These are phyloP conservation scores for Drosophila paranaensis DNA, from an alignment of 2,888 invertebrate species.

Conservation along the genomic window DNA sequence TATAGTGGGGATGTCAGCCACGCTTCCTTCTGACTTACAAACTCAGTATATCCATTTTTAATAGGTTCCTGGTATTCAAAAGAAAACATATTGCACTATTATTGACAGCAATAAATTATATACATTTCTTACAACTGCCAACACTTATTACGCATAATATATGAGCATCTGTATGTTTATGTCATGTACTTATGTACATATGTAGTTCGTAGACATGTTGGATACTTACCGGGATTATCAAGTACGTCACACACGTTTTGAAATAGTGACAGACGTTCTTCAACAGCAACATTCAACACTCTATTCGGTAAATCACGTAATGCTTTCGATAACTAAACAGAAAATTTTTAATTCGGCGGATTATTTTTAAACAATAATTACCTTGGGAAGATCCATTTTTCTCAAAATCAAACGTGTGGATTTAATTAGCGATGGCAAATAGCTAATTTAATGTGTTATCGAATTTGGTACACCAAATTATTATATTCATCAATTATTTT, in stretches of 20 bases:
- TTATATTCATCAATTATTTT: neutral
- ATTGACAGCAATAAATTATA: too few species aligned
- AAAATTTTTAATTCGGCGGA: neutral
- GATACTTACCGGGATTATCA: slow-evolving; percentile 89
- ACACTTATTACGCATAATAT: neutral
- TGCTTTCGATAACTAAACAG: slow-evolving; percentile 83
- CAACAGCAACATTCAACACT: slow-evolving; percentile 78
- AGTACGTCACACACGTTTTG: slow-evolving; percentile 86
- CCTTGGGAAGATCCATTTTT: slow-evolving; percentile 55
- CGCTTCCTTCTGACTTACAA: too few species aligned
- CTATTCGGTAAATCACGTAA: slow-evolving; percentile 84
- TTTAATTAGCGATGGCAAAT: slow-evolving; percentile 9
- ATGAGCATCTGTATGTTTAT: neutral
- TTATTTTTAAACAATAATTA: slow-evolving; percentile 10
- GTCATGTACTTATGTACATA: neutral
- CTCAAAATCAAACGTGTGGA: slow-evolving; percentile 43
- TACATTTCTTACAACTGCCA: neutral
- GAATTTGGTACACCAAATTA: neutral
- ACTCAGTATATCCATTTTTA: too few species aligned
- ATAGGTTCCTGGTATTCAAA: too few species aligned
- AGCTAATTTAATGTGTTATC: neutral
- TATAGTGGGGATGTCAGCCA: too few species aligned
- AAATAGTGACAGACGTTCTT: slow-evolving; percentile 82
- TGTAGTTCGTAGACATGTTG: neutral
- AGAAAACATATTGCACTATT: too few species aligned